These are phyloP conservation scores for Chrysolina americana DNA, from an alignment of 2,888 invertebrate genomes.

Conservation along the genomic window DNA sequence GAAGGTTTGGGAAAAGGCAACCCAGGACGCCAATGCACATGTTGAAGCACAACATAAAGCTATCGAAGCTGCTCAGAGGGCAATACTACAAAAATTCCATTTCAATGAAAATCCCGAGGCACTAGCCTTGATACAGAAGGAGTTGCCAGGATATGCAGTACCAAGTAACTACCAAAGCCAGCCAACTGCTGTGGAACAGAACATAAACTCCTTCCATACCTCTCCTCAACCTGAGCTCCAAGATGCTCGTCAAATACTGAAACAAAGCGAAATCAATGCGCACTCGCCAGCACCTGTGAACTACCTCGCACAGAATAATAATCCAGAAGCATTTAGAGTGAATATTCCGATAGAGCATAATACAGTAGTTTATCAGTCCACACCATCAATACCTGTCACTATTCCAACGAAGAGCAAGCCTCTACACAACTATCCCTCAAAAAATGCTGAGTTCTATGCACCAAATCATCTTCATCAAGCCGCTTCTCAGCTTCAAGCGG, in stretches of 20 bases:
- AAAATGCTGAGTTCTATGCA: constrained; percentile 46
- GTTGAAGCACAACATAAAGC: constrained; percentile 61
- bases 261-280: no score
- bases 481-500: constrained; percentile 41
- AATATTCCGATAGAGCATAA: background rate
- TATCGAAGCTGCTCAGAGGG: constrained; percentile 56
- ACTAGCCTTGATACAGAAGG: constrained; percentile 32
- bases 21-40: constrained; percentile 60
- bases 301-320: background rate
- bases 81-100: constrained; percentile 49
- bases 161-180: background rate
- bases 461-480: constrained; percentile 50
- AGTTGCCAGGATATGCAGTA: constrained; percentile 5
- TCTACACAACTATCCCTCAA: constrained; percentile 30
- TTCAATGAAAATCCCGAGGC: constrained; percentile 39
- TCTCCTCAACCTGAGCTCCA: background rate
- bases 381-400: background rate
- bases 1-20: constrained; percentile 59
- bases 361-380: background rate
- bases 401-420: background rate
- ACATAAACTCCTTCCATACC: background rate
- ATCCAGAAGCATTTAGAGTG: background rate
- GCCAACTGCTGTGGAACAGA: background rate
- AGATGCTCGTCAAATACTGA: background rate
- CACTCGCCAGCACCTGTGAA: no score